Conservation (phyloP, 2,113 vertebrate genomes). For the Crotalus tigris region DNA sequence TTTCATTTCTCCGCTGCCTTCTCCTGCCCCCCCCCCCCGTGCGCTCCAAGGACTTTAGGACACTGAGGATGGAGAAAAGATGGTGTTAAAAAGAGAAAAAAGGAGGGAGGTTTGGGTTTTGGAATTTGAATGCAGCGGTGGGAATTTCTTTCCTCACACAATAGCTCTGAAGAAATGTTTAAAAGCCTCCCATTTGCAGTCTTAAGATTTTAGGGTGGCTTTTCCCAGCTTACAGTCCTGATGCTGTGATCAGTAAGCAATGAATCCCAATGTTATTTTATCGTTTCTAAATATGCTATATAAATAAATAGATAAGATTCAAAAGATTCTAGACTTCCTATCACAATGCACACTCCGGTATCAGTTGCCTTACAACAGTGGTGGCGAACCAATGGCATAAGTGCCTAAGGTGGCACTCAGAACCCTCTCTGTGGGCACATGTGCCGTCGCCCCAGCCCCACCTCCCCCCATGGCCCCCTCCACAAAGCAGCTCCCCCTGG, state of each 20-base stretch:
- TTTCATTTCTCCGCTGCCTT: not conserved
- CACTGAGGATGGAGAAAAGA: not conserved
- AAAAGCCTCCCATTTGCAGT: not conserved
- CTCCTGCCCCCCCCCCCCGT: fast-evolving
- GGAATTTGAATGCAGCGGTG: not conserved
- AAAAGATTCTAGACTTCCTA: not conserved
- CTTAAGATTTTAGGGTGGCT: not conserved
- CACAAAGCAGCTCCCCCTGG: too few species aligned
- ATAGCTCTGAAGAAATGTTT: not conserved
- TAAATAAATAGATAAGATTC: not conserved
- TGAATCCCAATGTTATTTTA: not conserved
- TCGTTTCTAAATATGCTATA: not conserved
- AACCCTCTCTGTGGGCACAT: too few species aligned
- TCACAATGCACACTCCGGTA: not conserved
- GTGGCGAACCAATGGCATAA: too few species aligned
- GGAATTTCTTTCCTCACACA: not conserved
- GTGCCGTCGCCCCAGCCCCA: too few species aligned
- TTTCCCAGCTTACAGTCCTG: not conserved
- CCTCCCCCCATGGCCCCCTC: too few species aligned
- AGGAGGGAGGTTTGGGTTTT: not conserved
- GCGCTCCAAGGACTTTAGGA: not conserved
- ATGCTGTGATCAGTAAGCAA: not conserved
- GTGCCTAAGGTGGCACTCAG: too few species aligned
- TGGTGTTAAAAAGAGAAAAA: not conserved
- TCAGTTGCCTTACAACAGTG: not conserved